Conservation (phyloP, 2,888 invertebrate genomes). For the Euplexia lucipara region DNA sequence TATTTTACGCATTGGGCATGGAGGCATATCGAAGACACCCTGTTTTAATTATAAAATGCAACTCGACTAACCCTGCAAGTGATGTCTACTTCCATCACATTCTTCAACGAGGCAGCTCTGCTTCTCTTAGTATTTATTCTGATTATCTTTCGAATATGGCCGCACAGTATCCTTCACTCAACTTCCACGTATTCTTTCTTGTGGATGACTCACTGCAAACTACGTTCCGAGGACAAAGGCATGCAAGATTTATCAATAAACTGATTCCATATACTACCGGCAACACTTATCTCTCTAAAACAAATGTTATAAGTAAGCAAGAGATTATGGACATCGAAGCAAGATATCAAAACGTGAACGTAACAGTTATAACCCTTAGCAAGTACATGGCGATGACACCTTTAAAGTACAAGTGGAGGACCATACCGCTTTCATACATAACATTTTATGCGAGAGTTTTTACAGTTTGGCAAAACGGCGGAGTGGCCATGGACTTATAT, state of each 20-base stretch:
- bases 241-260: conserved; percentile 72
- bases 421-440: conserved; percentile 81
- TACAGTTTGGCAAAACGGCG: conserved; percentile 90
- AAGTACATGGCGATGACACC: conserved; percentile 89
- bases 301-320: conserved; percentile 69
- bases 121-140: conserved; percentile 74
- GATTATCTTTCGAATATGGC: conserved; percentile 80
- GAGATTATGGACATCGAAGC: conserved; percentile 75
- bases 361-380: conserved; percentile 79
- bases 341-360: conserved; percentile 82
- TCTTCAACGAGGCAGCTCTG: conserved; percentile 69
- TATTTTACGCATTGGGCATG: conserved; percentile 81
- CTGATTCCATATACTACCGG: conserved; percentile 67
- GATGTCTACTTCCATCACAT: conserved; percentile 82
- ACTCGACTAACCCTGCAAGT: conserved; percentile 73
- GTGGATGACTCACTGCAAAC: conserved; percentile 77
- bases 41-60: conserved; percentile 75
- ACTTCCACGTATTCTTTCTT: conserved; percentile 80
- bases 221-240: conserved; percentile 64
- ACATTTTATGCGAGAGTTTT: conserved; percentile 88
- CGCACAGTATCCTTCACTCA: conserved; percentile 74
- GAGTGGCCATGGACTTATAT: conserved; percentile 83
- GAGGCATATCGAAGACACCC: conserved; percentile 77
- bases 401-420: conserved; percentile 86
- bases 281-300: conserved; percentile 55